Percentiles rank a stretch among this genome's conserved stretches.
These are phyloP conservation scores for Rhadina sibilatrix DNA, from an alignment of 2,113 vertebrate genomes.

Conservation along the genomic window DNA sequence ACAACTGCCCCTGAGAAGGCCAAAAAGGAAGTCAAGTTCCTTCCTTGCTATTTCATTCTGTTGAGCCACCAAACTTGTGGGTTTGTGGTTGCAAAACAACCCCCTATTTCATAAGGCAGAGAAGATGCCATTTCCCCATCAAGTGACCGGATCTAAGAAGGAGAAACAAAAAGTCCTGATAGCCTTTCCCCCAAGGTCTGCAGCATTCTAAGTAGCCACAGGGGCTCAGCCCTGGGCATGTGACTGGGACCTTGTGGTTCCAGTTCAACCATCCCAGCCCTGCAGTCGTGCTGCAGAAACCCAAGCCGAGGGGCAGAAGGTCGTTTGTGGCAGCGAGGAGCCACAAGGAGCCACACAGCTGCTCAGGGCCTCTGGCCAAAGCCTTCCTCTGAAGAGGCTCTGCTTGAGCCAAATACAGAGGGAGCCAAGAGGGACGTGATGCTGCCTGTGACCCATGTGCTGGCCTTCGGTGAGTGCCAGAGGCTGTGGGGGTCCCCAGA, in stretches of 20 bases:
- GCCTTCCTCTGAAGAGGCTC: not conserved
- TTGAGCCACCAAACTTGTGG: not conserved
- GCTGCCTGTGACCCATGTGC: not conserved
- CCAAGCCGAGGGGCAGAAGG: not conserved
- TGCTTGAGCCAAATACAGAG: not conserved
- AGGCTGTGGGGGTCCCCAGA: not conserved
- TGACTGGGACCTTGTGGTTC: not conserved
- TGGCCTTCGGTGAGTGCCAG: constrained; percentile 5
- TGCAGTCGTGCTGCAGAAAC: not conserved
- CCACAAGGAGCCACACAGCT: not conserved
- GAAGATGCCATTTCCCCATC: not conserved
- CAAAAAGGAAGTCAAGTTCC: not conserved
- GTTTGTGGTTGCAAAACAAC: not conserved
- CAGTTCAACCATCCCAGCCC: not conserved
- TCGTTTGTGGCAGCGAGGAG: not conserved
- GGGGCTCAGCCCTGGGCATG: not conserved
- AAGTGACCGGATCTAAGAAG: not conserved
- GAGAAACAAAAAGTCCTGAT: not conserved
- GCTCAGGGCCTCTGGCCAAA: not conserved
- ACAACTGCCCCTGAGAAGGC: not conserved
- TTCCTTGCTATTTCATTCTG: not conserved
- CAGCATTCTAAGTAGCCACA: accelerated
- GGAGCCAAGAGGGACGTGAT: not conserved
- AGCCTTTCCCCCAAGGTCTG: not conserved
- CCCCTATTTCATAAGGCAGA: not conserved